phyloP scores from a whole-genome alignment of 1,140 invertebrate species.

The Drosophila truncata region DNA sequence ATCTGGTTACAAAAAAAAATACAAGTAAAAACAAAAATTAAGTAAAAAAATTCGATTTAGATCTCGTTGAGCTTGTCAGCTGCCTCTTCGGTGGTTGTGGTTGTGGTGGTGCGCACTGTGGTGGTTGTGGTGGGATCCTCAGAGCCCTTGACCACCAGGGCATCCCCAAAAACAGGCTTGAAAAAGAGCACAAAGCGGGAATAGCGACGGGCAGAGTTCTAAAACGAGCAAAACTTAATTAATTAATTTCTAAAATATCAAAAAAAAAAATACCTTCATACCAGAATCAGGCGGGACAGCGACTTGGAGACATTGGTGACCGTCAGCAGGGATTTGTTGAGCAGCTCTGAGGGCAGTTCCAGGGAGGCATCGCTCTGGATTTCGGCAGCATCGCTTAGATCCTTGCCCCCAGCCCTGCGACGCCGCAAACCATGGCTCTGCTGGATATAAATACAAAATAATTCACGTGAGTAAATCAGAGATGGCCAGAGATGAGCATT shows the following conservation, averaged over 20 bases:
- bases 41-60: slow-evolving; percentile 24
- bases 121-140: slow-evolving; percentile 87
- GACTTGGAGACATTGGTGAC: slow-evolving; percentile 90
- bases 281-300: slow-evolving; percentile 89
- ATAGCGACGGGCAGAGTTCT: slow-evolving; percentile 90
- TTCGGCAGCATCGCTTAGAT: slow-evolving; percentile 88
- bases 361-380: slow-evolving; percentile 89
- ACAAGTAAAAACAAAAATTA: slow-evolving; percentile 12
- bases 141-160: slow-evolving; percentile 88
- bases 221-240: neutral
- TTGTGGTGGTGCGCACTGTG: slow-evolving; percentile 70
- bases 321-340: slow-evolving; percentile 90
- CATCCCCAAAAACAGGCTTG: slow-evolving; percentile 89
- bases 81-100: slow-evolving; percentile 38
- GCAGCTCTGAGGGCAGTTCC: slow-evolving; percentile 89
- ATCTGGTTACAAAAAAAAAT: slow-evolving; percentile 24
- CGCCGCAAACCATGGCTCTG: slow-evolving; percentile 41
- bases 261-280: slow-evolving; percentile 76
- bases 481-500: slow-evolving; percentile 24
- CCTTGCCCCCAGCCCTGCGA: slow-evolving; percentile 55
- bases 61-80: slow-evolving; percentile 68
- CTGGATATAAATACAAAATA: slow-evolving; percentile 14
- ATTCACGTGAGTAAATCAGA: slow-evolving; percentile 14
- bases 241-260: neutral
- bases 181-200: slow-evolving; percentile 88